These are phyloP conservation scores for Drosophila mayaguana DNA, from an alignment of 2,888 invertebrate genomes.

Conservation along the genomic window DNA sequence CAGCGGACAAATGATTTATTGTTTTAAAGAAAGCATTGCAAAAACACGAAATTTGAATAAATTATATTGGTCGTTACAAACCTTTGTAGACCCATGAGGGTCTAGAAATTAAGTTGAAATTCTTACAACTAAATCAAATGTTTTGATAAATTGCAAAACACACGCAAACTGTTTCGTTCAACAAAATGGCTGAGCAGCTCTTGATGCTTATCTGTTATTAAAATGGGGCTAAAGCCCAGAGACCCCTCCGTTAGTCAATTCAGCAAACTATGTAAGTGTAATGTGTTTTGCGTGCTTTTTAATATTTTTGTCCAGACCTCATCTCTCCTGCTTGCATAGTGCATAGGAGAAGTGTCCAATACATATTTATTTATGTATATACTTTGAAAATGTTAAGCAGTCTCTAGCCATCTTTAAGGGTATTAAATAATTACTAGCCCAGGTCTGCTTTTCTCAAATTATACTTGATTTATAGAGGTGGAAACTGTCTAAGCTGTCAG, in stretches of 20 bases:
- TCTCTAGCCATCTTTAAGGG: background rate
- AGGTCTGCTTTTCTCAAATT: slow-evolving; percentile 49
- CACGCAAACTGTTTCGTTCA: slow-evolving; percentile 66
- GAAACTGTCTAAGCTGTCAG: slow-evolving; percentile 61
- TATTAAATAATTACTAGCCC: slow-evolving; percentile 13
- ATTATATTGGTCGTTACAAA: slow-evolving; percentile 21
- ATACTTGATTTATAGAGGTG: slow-evolving; percentile 55
- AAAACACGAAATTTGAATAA: slow-evolving; percentile 7
- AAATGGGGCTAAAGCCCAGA: slow-evolving; percentile 58
- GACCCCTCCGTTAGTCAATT: slow-evolving; percentile 10
- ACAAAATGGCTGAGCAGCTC: slow-evolving; percentile 70
- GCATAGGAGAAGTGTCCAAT: slow-evolving; percentile 50
- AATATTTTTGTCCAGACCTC: background rate
- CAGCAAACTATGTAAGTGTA: slow-evolving; percentile 2
- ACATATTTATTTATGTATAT: slow-evolving; percentile 12
- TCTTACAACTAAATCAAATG: slow-evolving; percentile 77
- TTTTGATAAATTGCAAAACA: slow-evolving; percentile 73
- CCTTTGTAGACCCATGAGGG: slow-evolving; percentile 9
- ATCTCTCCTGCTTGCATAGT: slow-evolving; percentile 4
- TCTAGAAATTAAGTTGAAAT: slow-evolving; percentile 63
- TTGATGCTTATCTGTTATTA: slow-evolving; percentile 67
- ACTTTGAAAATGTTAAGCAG: background rate
- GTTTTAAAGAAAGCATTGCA: background rate
- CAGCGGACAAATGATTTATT: slow-evolving; percentile 1
- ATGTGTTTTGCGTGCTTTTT: slow-evolving; percentile 11